Percentiles rank a stretch among this genome's conserved stretches.
Evolutionary conservation across 30 jellyfish, hydroid and myxozoan species (phyloP).

Genomic region (Cassiopea xamachana): DNA sequence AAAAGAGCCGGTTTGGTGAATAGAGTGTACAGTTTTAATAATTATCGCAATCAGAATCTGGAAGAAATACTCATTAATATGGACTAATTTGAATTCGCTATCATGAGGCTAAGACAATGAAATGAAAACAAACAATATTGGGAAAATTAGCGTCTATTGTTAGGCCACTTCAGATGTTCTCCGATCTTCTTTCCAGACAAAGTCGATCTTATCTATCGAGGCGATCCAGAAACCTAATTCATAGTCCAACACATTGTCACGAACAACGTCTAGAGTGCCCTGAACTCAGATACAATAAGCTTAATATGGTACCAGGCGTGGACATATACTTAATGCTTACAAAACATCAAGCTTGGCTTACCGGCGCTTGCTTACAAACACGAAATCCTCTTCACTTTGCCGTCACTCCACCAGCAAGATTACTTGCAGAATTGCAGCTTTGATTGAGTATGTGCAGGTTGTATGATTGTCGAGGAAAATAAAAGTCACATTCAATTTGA

Average conservation of each 20-base stretch:
- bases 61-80: too few species aligned
- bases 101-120: background rate
- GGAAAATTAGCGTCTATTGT: background rate
- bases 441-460: conserved; percentile 13
- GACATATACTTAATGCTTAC: too few species aligned
- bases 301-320: too few species aligned
- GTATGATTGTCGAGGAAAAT: background rate
- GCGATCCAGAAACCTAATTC: background rate
- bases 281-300: background rate
- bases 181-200: background rate
- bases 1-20: too few species aligned
- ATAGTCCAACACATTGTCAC: background rate
- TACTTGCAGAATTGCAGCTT: conserved; percentile 4
- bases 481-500: background rate
- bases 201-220: background rate
- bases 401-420: background rate
- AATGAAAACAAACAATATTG: background rate
- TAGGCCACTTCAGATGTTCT: background rate
- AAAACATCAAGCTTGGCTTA: background rate
- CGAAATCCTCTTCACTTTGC: background rate
- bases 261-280: background rate
- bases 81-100: background rate
- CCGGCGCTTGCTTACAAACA: conserved; percentile 7
- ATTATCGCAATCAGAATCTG: too few species aligned
- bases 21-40: too few species aligned